Conservation (phyloP, 2,888 invertebrate species). For the Microctonus hyperodae region DNA sequence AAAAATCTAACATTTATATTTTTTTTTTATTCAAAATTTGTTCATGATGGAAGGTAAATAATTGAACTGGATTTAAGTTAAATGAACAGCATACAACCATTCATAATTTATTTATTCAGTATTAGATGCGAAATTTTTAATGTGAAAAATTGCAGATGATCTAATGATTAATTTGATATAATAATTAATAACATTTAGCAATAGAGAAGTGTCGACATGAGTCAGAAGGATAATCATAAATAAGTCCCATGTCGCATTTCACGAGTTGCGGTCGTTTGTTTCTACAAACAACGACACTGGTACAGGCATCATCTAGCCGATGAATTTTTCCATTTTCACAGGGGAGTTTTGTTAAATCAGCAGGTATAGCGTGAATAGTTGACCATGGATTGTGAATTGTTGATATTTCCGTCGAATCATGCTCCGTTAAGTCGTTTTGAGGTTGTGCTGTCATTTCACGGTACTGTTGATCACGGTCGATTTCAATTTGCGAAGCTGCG, state of each 20-base stretch:
- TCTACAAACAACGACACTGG: conserved; percentile 53
- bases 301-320: conserved; percentile 51
- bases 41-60: too few species aligned
- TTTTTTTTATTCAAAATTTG: too few species aligned
- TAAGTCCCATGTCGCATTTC: conserved; percentile 48
- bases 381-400: conserved; percentile 49
- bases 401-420: conserved; percentile 30
- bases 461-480: conserved; percentile 38
- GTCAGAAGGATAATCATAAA: conserved; percentile 53
- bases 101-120: neutral
- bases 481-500: conserved; percentile 39
- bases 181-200: conserved; percentile 50
- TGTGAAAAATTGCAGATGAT: neutral
- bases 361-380: conserved; percentile 46
- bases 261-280: conserved; percentile 49
- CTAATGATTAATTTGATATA: conserved; percentile 18
- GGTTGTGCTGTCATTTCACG: conserved; percentile 4
- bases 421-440: conserved; percentile 11
- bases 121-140: neutral
- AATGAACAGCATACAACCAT: neutral
- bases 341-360: conserved; percentile 44
- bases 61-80: too few species aligned
- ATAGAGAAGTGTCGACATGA: conserved; percentile 50
- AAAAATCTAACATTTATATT: too few species aligned
- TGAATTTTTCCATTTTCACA: conserved; percentile 53